Conservation (phyloP, 2,113 vertebrate species). For the Excalfactoria chinensis region DNA sequence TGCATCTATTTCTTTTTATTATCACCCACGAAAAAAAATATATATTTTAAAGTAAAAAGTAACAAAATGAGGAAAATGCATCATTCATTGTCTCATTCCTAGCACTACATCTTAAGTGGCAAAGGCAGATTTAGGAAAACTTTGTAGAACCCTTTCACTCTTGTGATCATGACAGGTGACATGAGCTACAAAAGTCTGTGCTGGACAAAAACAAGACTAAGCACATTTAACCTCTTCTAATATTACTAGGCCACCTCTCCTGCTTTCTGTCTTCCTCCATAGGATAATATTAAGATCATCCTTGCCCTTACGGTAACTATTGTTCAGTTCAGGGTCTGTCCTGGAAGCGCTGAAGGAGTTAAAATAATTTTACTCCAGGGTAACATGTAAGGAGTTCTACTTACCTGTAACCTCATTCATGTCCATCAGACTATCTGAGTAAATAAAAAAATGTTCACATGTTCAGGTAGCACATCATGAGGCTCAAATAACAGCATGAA, state of each 20-base stretch:
- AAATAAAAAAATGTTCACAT: background rate
- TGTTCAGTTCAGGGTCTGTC: background rate
- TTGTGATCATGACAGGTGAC: background rate
- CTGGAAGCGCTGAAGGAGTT: background rate
- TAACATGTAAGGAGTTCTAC: background rate
- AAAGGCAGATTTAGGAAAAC: background rate
- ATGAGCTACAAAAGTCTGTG: background rate
- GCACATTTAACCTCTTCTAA: background rate
- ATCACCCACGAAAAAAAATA: background rate
- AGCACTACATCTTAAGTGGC: background rate
- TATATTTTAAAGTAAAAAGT: background rate
- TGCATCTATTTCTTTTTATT: background rate
- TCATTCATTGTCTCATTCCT: background rate
- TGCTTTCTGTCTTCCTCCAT: accelerated
- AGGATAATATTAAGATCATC: background rate
- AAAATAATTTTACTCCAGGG: background rate
- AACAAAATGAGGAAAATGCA: background rate
- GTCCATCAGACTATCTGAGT: background rate
- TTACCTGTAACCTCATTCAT: background rate
- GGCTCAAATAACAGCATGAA: background rate
- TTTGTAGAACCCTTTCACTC: background rate
- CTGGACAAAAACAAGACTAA: background rate
- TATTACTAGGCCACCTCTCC: background rate
- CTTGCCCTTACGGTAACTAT: background rate
- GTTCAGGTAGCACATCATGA: background rate